A percentile compares a stretch with the other conserved stretches of the same genome.
phyloP scores from a whole-genome alignment of 2,797 vertebrate genomes.

The Schizopygopsis malacanthus region DNA sequence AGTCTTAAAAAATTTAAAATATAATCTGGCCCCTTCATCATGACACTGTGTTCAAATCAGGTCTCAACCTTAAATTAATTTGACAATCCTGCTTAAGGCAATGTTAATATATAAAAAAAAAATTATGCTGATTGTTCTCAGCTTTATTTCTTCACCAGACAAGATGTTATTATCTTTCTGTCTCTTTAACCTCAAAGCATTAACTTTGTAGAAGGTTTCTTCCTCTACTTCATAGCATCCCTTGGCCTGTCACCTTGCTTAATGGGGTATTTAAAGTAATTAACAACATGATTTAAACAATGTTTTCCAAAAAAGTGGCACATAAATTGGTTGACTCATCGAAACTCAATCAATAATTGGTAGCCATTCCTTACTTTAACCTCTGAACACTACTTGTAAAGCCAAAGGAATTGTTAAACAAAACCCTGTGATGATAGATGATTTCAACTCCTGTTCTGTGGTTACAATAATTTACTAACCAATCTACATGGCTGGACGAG shows the following conservation, averaged over 20 bases:
- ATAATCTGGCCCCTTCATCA: neutral
- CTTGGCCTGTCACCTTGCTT: neutral
- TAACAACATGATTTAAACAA: neutral
- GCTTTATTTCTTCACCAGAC: neutral
- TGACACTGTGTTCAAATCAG: neutral
- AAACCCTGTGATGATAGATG: constrained; percentile 47
- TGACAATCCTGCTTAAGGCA: neutral
- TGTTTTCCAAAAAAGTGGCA: neutral
- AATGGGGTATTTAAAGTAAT: neutral
- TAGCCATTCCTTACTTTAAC: neutral
- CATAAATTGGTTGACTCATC: neutral
- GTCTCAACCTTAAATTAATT: neutral
- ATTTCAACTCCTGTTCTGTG: constrained; percentile 57
- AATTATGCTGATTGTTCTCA: neutral
- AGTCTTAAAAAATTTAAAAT: neutral
- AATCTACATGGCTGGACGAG: constrained; percentile 57
- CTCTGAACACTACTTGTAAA: constrained; percentile 5
- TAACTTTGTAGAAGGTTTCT: neutral
- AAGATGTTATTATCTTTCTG: neutral
- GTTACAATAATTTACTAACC: constrained; percentile 61
- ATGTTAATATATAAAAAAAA: neutral
- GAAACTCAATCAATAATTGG: neutral
- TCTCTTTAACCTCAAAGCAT: neutral
- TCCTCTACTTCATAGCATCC: neutral
- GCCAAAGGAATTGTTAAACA: neutral